A percentile compares a stretch with the other conserved stretches of the same genome.
These are phyloP conservation scores for Cebidichthys violaceus DNA, from an alignment of 2,113 vertebrate genomes.

Conservation along the genomic window DNA sequence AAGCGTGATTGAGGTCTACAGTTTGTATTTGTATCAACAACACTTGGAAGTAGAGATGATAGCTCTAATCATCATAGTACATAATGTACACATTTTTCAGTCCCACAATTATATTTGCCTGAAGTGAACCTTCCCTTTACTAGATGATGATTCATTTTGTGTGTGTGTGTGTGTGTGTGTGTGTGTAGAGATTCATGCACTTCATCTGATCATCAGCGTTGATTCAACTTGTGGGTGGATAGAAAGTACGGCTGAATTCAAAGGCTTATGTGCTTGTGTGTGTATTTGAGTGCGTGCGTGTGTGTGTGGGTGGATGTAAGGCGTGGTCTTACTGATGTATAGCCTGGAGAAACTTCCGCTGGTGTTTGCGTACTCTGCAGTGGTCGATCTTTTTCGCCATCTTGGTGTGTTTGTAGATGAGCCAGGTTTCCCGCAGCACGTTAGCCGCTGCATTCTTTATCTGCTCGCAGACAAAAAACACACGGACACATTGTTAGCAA, in stretches of 20 bases:
- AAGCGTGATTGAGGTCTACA: background rate
- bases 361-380: constrained; percentile 96
- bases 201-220: constrained; percentile 68
- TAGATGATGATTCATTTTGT: constrained; percentile 65
- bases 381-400: constrained; percentile 98
- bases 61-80: constrained; percentile 29
- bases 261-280: constrained; percentile 29
- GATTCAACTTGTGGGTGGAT: constrained; percentile 71
- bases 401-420: constrained; percentile 99
- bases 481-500: constrained; percentile 68
- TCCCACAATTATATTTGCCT: constrained; percentile 57
- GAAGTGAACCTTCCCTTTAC: constrained; percentile 52
- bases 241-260: constrained; percentile 67
- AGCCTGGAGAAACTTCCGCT: constrained; percentile 98
- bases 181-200: constrained; percentile 53
- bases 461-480: constrained; percentile 77
- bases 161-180: constrained; percentile 11
- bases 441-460: constrained; percentile 98
- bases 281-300: constrained; percentile 5
- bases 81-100: constrained; percentile 46
- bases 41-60: constrained; percentile 19
- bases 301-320: constrained; percentile 23
- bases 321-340: constrained; percentile 94
- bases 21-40: constrained; percentile 3
- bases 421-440: constrained; percentile 96